Conservation (phyloP, 35 echinoderm and acorn worm species). For the Heliocidaris erythrogramma region DNA sequence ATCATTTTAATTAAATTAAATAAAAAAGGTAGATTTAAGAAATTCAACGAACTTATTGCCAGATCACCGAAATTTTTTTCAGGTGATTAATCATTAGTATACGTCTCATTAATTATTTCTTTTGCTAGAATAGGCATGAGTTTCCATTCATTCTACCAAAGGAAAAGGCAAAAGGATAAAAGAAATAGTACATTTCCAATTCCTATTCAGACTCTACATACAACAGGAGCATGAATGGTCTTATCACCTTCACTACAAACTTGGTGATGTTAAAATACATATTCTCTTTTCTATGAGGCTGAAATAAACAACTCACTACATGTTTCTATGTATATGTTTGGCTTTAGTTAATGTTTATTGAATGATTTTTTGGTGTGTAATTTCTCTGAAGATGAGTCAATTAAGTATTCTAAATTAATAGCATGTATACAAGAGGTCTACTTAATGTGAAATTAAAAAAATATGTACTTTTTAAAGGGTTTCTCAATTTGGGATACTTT, state of each 20-base stretch:
- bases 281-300: background rate
- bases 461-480: background rate
- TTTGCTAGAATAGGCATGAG: too few relatives aligned
- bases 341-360: background rate
- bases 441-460: background rate
- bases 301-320: background rate
- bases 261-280: background rate
- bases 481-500: background rate
- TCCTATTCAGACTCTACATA: background rate
- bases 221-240: background rate
- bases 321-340: background rate
- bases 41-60: too few relatives aligned
- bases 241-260: background rate
- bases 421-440: background rate
- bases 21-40: too few relatives aligned
- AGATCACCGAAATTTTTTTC: too few relatives aligned
- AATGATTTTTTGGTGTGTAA: background rate
- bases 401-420: too few relatives aligned
- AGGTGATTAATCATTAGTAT: too few relatives aligned
- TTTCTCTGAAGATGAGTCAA: background rate
- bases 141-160: too few relatives aligned
- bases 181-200: too few relatives aligned
- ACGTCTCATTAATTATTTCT: too few relatives aligned
- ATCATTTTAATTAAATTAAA: too few relatives aligned
- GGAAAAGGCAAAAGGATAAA: too few relatives aligned